phyloP scores from a whole-genome alignment of 2,888 invertebrate species.

The Idaea aversata region DNA sequence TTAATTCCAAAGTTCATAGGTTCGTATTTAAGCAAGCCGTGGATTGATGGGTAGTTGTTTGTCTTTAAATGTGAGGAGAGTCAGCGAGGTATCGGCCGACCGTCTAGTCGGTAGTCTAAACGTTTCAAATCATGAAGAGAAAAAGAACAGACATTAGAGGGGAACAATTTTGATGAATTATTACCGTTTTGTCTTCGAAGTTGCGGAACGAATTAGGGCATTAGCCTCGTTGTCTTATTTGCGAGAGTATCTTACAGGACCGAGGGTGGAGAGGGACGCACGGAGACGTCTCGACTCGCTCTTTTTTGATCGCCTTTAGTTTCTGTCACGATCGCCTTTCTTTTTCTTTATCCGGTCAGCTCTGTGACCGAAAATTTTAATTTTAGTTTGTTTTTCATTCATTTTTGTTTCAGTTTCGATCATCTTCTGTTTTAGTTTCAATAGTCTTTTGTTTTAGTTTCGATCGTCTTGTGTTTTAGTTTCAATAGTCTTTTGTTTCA shows the following conservation, averaged over 20 bases:
- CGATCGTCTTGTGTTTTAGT: no score
- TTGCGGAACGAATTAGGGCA: neutral
- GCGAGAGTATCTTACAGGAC: neutral
- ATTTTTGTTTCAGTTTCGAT: no score
- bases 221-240: neutral
- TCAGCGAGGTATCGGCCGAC: neutral
- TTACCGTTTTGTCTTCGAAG: neutral
- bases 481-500: no score
- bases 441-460: no score
- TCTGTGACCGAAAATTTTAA: no score
- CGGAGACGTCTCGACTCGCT: neutral
- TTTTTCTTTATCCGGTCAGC: no score
- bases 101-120: neutral
- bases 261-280: neutral
- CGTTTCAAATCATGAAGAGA: neutral
- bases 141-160: neutral
- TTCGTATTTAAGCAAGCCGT: no score
- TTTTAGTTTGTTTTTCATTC: no score
- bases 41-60: no score
- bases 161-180: neutral
- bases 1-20: no score
- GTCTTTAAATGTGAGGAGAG: neutral
- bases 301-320: neutral
- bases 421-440: no score
- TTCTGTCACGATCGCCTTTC: no score